These are phyloP conservation scores for Mythimna vitellina DNA, from an alignment of 2,888 invertebrate genomes.

Conservation along the genomic window DNA sequence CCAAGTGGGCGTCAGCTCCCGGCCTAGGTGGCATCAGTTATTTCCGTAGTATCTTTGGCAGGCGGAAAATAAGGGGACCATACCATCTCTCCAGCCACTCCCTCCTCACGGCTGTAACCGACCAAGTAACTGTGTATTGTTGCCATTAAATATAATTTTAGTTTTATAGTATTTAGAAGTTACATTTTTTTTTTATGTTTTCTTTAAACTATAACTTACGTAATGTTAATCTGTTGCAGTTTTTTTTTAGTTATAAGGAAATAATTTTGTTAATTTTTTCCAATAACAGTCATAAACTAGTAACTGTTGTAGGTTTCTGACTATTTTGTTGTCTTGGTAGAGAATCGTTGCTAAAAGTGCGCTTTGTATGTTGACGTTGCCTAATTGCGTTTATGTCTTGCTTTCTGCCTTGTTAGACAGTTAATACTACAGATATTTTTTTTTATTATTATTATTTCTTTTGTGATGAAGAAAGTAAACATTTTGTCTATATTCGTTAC, in stretches of 20 bases:
- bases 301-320: neutral
- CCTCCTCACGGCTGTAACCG: too few relatives aligned
- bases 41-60: too few relatives aligned
- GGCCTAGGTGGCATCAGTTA: too few relatives aligned
- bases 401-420: neutral
- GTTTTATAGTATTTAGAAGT: neutral
- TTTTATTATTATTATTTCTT: neutral
- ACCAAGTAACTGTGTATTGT: neutral
- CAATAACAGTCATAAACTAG: too few relatives aligned
- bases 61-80: too few relatives aligned
- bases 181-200: neutral
- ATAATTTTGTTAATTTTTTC: neutral
- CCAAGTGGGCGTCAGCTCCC: too few relatives aligned
- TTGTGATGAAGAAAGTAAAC: neutral
- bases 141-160: neutral
- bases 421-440: neutral
- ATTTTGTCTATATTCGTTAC: neutral
- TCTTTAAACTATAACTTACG: too few relatives aligned
- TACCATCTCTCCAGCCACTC: too few relatives aligned
- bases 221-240: too few relatives aligned
- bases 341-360: neutral
- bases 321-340: neutral
- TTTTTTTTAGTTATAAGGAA: neutral
- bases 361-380: neutral
- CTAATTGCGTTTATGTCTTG: neutral